Evolutionary conservation across 2,113 vertebrate genomes (phyloP).

Genomic region (Chaetodon auriga): DNA sequence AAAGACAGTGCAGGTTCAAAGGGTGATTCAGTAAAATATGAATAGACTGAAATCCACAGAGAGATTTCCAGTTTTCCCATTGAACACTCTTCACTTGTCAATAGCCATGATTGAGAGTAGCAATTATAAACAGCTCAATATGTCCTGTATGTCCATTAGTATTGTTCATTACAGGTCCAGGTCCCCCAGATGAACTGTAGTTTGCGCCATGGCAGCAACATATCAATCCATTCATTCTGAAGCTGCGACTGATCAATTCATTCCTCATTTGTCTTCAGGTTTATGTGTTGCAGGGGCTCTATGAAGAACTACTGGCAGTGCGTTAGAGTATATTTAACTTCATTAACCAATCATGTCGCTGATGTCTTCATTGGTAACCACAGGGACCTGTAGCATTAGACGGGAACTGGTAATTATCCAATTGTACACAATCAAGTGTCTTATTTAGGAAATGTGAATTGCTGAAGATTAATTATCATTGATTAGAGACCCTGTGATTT

Average conservation of each 20-base stretch:
- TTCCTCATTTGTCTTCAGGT: slow-evolving; percentile 8
- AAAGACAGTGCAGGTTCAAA: not conserved
- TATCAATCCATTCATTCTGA: slow-evolving; percentile 1
- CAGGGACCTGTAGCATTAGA: slow-evolving; percentile 12
- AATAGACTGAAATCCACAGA: not conserved
- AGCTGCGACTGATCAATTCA: slow-evolving; percentile 19
- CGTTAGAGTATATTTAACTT: slow-evolving; percentile 11
- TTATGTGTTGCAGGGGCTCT: not conserved
- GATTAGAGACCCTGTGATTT: slow-evolving; percentile 77
- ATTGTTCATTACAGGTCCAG: slow-evolving; percentile 33
- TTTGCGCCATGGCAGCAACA: not conserved
- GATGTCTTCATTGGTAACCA: slow-evolving; percentile 18
- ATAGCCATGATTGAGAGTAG: slow-evolving; percentile 41
- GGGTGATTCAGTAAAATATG: slow-evolving; percentile 3
- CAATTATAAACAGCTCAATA: slow-evolving; percentile 44
- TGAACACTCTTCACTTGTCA: slow-evolving; percentile 21
- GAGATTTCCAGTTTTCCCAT: slow-evolving; percentile 29
- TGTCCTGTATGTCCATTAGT: slow-evolving; percentile 22
- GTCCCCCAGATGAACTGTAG: slow-evolving; percentile 29
- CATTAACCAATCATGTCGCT: not conserved
- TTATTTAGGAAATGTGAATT: slow-evolving; percentile 66
- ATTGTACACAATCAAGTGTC: slow-evolving; percentile 60
- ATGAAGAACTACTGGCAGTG: not conserved
- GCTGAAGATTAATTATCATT: slow-evolving; percentile 75
- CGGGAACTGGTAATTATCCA: slow-evolving; percentile 58